Evolutionary conservation across 2,113 vertebrate species (phyloP).

Genomic region (Ramphastos sulfuratus): DNA sequence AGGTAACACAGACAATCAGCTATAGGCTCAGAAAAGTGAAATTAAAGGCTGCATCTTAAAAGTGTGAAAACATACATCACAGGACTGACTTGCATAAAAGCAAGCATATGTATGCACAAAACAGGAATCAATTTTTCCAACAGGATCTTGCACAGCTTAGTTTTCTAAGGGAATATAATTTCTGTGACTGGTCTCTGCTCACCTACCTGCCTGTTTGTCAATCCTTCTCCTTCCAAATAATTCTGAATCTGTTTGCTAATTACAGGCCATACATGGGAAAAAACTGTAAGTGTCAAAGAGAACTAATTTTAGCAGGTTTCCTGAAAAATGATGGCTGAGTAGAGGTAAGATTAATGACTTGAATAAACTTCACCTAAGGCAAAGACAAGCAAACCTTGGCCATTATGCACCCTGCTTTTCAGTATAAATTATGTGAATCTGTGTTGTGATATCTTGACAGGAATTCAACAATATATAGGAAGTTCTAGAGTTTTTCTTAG

Average conservation of each 20-base stretch:
- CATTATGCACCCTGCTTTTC: background rate
- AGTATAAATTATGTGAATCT: background rate
- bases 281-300: background rate
- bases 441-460: background rate
- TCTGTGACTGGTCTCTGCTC: background rate
- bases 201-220: background rate
- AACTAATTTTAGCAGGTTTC: background rate
- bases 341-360: background rate
- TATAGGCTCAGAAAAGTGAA: background rate
- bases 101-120: accelerated
- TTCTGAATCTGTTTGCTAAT: background rate
- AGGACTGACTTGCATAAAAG: background rate
- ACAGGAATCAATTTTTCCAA: background rate
- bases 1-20: background rate
- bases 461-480: background rate
- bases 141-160: background rate
- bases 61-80: background rate
- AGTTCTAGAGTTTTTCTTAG: background rate
- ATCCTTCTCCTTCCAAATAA: background rate
- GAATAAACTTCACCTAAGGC: background rate
- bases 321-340: background rate
- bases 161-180: background rate
- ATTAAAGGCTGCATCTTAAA: background rate
- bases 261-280: accelerated
- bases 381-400: background rate